Base-by-base conservation (phyloP, 2,113 vertebrate genomes). In the Etheostoma cragini region DNA sequence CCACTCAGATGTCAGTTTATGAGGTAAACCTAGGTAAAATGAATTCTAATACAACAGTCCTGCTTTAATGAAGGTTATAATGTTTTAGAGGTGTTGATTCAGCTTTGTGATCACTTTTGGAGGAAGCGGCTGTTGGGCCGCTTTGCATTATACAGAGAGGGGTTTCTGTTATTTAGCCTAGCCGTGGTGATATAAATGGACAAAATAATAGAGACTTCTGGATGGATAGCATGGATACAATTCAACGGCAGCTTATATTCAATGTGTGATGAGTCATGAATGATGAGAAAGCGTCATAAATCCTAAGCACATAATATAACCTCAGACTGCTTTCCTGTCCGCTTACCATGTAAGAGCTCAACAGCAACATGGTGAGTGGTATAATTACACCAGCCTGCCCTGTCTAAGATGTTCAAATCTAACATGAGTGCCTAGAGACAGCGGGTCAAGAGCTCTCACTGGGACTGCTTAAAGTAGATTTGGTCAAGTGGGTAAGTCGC, bases 371-470 rank as follows among this genome's bases (percentile, higher is more conserved):
- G 69, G 42, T 61, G 56, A 71, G 63, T 50, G 73, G 67, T 64
- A 38, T 78, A 81, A 87, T 83, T 75, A 88, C 62, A 76, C 42
- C 54, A 61, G 45, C 69, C 45, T 62, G 50, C 19, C 63, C 52
- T 58, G 46, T 77, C 47, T 24, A 45, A 70, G 80, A 78, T 63
- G 49, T n/a, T 70, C 56, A 3, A 46, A 76, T 67, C 60, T 47
- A 53, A 64, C 57, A 73, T 63, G 60, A 83, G 53, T 81, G 64
- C 33, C 30, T 5, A 4, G 66, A 87, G 68, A 62, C 77, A 72
- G 75, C 24, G 65, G 87, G 70, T 76, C 80, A 77, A 80, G 35
- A 82, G 66, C 46, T 64, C 80, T 83, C 75, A 69, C 75, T 15
- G 84, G 77, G 42, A 42, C 30, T 22, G 26, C 46, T 80, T 82